A percentile compares a stretch with the other conserved stretches of the same genome.
Evolutionary conservation across 2,113 vertebrate genomes (phyloP).

Genomic region (Festucalex cinctus): DNA sequence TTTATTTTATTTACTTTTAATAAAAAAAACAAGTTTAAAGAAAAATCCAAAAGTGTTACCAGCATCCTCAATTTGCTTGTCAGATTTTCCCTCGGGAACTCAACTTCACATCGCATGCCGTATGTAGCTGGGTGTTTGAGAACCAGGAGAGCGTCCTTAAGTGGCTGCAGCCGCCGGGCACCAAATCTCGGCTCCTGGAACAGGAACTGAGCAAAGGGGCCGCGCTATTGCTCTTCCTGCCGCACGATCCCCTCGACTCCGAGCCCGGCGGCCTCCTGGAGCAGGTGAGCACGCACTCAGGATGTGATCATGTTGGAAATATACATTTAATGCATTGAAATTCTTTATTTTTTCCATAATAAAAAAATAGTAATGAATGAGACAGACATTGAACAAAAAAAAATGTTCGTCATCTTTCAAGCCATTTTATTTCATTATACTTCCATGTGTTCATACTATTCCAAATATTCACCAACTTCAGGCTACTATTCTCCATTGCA

Average conservation of each 20-base stretch:
- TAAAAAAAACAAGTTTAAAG: no score
- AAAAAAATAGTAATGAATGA: no score
- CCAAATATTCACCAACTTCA: no score
- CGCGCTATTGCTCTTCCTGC: conserved; percentile 88
- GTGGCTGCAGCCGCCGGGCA: conserved; percentile 88
- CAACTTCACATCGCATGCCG: conserved; percentile 86
- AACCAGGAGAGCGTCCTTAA: conserved; percentile 80
- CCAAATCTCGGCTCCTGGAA: conserved; percentile 88
- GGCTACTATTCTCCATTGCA: no score
- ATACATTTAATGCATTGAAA: neutral
- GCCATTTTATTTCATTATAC: no score
- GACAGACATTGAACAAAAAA: no score
- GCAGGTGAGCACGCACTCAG: conserved; percentile 75
- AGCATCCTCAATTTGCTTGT: neutral
- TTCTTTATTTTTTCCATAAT: no score
- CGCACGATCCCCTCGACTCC: conserved; percentile 81
- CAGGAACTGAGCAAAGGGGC: conserved; percentile 90
- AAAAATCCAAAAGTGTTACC: no score
- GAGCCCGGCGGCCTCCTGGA: conserved; percentile 73
- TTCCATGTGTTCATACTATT: no score
- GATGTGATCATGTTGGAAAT: neutral
- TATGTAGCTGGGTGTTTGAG: conserved; percentile 88
- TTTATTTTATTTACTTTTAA: no score
- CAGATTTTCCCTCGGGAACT: conserved; percentile 83
- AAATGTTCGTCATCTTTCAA: no score